A percentile compares a stretch with the other conserved stretches of the same genome.
Conservation (phyloP, 2,888 invertebrate genomes). For the Miltochrista miniata region DNA sequence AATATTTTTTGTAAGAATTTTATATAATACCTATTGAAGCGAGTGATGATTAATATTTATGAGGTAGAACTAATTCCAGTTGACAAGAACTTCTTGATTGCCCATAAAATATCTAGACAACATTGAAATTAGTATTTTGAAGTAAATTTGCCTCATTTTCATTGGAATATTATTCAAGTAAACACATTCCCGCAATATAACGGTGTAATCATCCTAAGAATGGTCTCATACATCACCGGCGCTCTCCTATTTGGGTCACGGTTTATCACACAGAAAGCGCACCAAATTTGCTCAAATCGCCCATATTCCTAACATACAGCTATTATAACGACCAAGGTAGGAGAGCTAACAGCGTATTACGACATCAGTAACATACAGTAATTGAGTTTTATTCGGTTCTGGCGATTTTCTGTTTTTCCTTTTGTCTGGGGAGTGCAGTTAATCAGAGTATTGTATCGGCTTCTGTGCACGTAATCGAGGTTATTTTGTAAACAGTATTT, state of each 20-base stretch:
- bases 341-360: slow-evolving; percentile 22
- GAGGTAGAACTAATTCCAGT: neutral
- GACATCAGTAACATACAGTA: slow-evolving; percentile 29
- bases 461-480: slow-evolving; percentile 2
- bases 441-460: slow-evolving; percentile 14
- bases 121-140: neutral
- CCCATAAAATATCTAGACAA: neutral
- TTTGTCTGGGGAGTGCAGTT: slow-evolving; percentile 16
- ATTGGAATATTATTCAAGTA: slow-evolving; percentile 6
- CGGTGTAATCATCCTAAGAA: slow-evolving; percentile 11
- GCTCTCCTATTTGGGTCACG: slow-evolving; percentile 26
- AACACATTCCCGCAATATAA: slow-evolving; percentile 6
- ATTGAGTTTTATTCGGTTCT: slow-evolving; percentile 26
- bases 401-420: slow-evolving; percentile 18
- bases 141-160: slow-evolving; percentile 1
- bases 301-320: slow-evolving; percentile 33
- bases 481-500: slow-evolving; percentile 13
- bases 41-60: slow-evolving; percentile 1
- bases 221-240: slow-evolving; percentile 14
- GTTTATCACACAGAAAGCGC: slow-evolving; percentile 28
- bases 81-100: neutral
- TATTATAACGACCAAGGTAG: slow-evolving; percentile 30
- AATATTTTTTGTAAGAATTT: too few species aligned
- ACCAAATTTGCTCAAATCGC: slow-evolving; percentile 29
- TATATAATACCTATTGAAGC: neutral